Evolutionary conservation across 2,797 vertebrate genomes (phyloP), one percentile per base, ranked within the genome.

Genomic region (Eulemur albifrons): DNA sequence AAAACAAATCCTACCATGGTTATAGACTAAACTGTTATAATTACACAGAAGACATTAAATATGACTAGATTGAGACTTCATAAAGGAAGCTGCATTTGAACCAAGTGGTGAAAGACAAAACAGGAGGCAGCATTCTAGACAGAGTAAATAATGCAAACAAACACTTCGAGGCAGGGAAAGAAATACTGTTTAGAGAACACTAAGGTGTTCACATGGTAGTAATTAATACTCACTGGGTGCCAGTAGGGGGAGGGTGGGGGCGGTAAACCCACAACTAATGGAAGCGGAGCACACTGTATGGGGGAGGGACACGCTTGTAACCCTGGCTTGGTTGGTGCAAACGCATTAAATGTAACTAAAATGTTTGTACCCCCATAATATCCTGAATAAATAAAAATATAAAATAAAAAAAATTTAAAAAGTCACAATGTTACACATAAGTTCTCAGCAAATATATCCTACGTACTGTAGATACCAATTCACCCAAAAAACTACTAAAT

Each of bases 81-180:
- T 75, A 35, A 93, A 65, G 65, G 4, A 38, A 23, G n/a, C 38
- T 15, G n/a, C 21, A 52, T 75, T 54, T 86, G 70, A 79, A 45
- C 23, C 82, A 65, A 23, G 6, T 8, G 65, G 35, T 43, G 8
- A 87, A 72, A 93, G 25, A 77, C 50, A 93, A 91, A 90, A 95
- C 21, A 3, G 5, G 10, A 67, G 54, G 48, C n/a, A 57, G 54
- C 70, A 84, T 54, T 48, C 4, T 20, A 45, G 27, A 40, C 9
- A 69, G 18, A 79, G 2, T 48, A 90, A 79, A 79, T 48, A 27
- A 52, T 1, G 8, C 14, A 61, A 90, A 50, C 17, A 88, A 70
- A 50, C 13, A 5, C 7, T 54, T 9, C 52, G 25, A 84, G 7
- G 73, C 48, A 63, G 21, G 2, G 30, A 21, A 75, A 30, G 7